Evolutionary conservation across 2,113 vertebrate species (phyloP), one percentile per base, ranked within the genome.

Genomic region (Xiphophorus maculatus): DNA sequence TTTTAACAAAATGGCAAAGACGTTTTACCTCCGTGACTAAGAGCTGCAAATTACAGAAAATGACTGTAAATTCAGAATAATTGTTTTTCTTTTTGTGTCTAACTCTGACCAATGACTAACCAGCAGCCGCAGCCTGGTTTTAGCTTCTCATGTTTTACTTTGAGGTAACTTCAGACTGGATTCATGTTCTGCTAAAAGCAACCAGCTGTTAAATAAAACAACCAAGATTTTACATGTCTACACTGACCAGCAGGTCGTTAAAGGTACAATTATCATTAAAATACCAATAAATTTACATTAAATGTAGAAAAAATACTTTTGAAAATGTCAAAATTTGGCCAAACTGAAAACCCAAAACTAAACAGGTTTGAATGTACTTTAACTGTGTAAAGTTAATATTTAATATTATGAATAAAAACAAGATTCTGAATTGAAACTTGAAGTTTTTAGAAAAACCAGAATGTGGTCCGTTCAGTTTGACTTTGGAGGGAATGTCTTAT

Each of bases 1-100:
- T 35, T 30, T 29, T 54, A 44, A 32, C 66, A 4, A 77, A 19
- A 76, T 65, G 68, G 69, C 7, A 17, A 71, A 30, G 40, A 81
- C 66, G 48, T 72, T 78, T 70, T 29, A 72, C 17, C 65, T 28
- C 69, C 0, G 8, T 22, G 44, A 80, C 54, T 79, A 61, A 74
- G 30, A 62, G 79, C 68, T n/a, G 6, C 29, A 69, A 74, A 71
- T 69, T 35, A 77, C 74, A 77, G 69, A 33, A 61, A 65, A 68
- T 73, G 14, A 30, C 54, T 15, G 3, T 25, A 19, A 80, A 71
- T 71, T 60, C 76, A n/a, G 0, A 63, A 9, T 32, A 25, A 62
- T 37, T 63, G 29, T 69, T 69, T 65, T 14, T 65, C 30, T 51
- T 9, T 61, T 32, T 19, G 1, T 30, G 62, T 19, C 60, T 17